Evolutionary conservation across 2,113 vertebrate genomes (phyloP).

Genomic region (Vicugna pacos): DNA sequence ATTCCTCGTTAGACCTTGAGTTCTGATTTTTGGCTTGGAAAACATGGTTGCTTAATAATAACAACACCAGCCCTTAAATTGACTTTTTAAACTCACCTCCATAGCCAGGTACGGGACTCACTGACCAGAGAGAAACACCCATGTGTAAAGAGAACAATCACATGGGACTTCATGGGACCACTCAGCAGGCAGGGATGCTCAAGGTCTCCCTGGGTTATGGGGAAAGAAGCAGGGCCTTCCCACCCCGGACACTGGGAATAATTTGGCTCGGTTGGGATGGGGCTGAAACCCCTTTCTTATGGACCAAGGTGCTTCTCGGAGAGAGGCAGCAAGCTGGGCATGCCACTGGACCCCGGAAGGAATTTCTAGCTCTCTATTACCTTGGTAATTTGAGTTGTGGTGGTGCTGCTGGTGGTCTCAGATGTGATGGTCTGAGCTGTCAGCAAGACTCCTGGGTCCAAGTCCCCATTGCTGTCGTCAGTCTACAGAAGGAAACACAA

Average conservation of each 20-base stretch:
- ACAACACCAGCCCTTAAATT: not conserved
- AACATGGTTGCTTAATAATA: slow-evolving; percentile 10
- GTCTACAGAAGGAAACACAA: slow-evolving; percentile 88
- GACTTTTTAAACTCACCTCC: slow-evolving; percentile 16
- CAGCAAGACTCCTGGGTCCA: slow-evolving; percentile 94
- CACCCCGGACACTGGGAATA: not conserved
- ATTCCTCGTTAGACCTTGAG: not conserved
- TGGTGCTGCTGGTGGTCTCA: slow-evolving; percentile 97
- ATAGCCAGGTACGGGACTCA: not conserved
- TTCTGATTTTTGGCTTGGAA: slow-evolving; percentile 39
- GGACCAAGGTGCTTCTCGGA: not conserved
- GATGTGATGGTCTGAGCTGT: slow-evolving; percentile 99
- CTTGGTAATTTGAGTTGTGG: slow-evolving; percentile 99
- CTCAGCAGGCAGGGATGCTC: not conserved
- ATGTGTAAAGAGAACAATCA: not conserved
- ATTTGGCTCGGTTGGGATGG: not conserved
- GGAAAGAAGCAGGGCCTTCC: not conserved
- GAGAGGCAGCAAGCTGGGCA: not conserved
- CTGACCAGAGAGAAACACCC: not conserved
- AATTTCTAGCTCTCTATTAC: slow-evolving; percentile 82
- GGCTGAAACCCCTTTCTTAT: not conserved
- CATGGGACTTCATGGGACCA: not conserved
- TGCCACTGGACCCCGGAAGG: not conserved
- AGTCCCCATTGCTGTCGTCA: slow-evolving; percentile 90
- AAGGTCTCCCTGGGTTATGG: not conserved